Base-by-base conservation (phyloP, 2,888 invertebrate genomes). In the Drosophila seclusa region DNA sequence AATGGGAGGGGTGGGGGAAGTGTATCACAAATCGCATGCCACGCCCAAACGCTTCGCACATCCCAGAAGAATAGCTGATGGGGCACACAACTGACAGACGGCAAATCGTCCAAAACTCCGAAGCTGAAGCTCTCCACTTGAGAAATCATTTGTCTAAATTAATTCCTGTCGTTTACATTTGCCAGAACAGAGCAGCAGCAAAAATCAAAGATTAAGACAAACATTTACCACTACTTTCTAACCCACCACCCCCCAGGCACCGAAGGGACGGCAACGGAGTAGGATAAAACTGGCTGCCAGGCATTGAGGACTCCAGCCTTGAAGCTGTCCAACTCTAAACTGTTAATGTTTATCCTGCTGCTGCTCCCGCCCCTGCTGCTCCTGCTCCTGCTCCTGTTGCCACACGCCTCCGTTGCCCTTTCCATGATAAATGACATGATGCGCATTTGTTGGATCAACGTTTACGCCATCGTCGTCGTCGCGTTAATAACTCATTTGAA, bases 131-230 rank as follows among this genome's bases (percentile, higher is more conserved):
- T 73, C 80, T 78, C 83, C 85, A 82, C 91, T 91, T 91, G 88
- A 91, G 80, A 92, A 92, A 92, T 92, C 93, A 93, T 93, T 93
- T 93, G 92, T 93, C 93, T 92, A 93, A 93, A 93, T 93, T 93
- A 93, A 93, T 93, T 92, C 93, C 92, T 93, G 93, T 93, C 93
- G 93, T 93, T 93, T 93, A 93, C 93, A 93, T 93, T 92, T 91
- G 92, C 85, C 88, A 73, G 76, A 87, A 63, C 68, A 65, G 71
- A 73, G 49, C 65, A 65, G 77, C 82, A 67, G 63, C 68, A 64
- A 92, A 92, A 93, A 93, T 93, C 93, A 92, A 93, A 93, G 93
- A 93, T 93, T 93, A 93, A 93, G 92, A 92, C 92, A 93, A 92
- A 92, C 92, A 92, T 92, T 91, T 82, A 80, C 88, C 68, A 70